Evolutionary conservation across 2,888 invertebrate species (phyloP).

Genomic region (Nomada goodeniana): DNA sequence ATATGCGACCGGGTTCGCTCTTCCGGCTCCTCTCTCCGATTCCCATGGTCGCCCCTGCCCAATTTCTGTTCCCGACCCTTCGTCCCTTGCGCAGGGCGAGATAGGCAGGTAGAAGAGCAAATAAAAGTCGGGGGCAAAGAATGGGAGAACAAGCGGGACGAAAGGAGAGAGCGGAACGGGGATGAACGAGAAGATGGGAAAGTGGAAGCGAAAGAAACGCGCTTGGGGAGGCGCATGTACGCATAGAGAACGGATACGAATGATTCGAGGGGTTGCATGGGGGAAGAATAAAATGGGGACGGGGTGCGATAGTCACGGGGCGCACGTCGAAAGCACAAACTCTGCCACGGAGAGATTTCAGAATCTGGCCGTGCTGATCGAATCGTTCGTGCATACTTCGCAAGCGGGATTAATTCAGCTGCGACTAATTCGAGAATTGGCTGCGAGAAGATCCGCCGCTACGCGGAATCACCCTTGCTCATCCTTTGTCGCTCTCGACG

Average conservation of each 20-base stretch:
- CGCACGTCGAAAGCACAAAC: slow-evolving; percentile 81
- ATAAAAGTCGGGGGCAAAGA: slow-evolving; percentile 38
- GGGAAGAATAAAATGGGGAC: not conserved
- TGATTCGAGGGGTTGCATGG: too few relatives aligned
- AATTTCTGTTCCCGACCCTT: not conserved
- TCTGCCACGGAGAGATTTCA: slow-evolving; percentile 77
- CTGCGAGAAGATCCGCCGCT: slow-evolving; percentile 51
- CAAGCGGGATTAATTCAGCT: slow-evolving; percentile 74
- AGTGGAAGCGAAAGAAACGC: not conserved
- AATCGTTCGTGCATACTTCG: slow-evolving; percentile 83
- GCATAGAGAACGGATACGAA: slow-evolving; percentile 13
- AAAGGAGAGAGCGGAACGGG: not conserved
- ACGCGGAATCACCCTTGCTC: slow-evolving; percentile 18
- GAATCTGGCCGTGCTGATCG: slow-evolving; percentile 82
- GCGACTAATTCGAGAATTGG: slow-evolving; percentile 77
- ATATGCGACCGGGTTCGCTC: slow-evolving; percentile 64
- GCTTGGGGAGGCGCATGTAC: not conserved
- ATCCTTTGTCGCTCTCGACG: slow-evolving; percentile 3
- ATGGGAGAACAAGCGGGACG: slow-evolving; percentile 6
- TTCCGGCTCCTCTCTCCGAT: slow-evolving; percentile 28
- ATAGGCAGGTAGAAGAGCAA: slow-evolving; percentile 13
- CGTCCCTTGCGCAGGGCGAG: not conserved
- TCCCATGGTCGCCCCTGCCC: not conserved
- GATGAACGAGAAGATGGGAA: slow-evolving; percentile 20
- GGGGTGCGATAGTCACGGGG: not conserved